A percentile compares a stretch with the other conserved stretches of the same genome.
Conservation (phyloP, 2,888 invertebrate genomes). For the Kuschelorhynchus macadamiae region DNA sequence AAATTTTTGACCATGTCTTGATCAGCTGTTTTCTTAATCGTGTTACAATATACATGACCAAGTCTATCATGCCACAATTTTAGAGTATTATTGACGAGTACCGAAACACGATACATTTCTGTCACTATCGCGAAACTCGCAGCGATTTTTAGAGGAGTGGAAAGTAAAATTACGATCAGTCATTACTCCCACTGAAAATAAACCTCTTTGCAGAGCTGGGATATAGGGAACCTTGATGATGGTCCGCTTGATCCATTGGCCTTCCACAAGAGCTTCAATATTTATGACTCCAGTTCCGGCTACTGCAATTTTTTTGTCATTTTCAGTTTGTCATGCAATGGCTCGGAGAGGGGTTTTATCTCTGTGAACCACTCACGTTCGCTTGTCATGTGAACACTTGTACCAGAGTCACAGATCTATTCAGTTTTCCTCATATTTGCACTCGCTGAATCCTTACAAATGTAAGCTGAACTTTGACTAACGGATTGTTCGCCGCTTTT, state of each 20-base stretch:
- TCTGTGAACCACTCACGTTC: slow-evolving; percentile 50
- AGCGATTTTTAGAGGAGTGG: too few species aligned
- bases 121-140: too few species aligned
- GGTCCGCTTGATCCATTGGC: slow-evolving; percentile 25
- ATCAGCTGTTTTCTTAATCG: too few species aligned
- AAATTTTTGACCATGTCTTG: slow-evolving; percentile 9
- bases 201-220: slow-evolving; percentile 29
- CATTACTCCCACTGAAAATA: slow-evolving; percentile 50
- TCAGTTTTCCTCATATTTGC: slow-evolving; percentile 28
- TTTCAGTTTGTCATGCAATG: slow-evolving; percentile 15
- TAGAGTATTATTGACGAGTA: too few species aligned
- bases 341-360: too few species aligned
- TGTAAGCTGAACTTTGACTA: slow-evolving; percentile 18
- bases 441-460: slow-evolving; percentile 35
- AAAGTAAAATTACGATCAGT: too few species aligned
- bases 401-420: too few species aligned
- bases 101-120: too few species aligned
- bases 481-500: neutral
- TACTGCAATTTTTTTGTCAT: slow-evolving; percentile 30
- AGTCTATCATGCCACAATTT: neutral
- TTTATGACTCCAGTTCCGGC: slow-evolving; percentile 16
- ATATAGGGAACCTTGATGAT: slow-evolving; percentile 37
- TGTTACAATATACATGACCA: too few species aligned
- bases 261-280: slow-evolving; percentile 24
- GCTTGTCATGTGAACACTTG: slow-evolving; percentile 53